Evolutionary conservation across 1,140 invertebrate genomes (phyloP).

Genomic region (Bilobella aurantiaca): DNA sequence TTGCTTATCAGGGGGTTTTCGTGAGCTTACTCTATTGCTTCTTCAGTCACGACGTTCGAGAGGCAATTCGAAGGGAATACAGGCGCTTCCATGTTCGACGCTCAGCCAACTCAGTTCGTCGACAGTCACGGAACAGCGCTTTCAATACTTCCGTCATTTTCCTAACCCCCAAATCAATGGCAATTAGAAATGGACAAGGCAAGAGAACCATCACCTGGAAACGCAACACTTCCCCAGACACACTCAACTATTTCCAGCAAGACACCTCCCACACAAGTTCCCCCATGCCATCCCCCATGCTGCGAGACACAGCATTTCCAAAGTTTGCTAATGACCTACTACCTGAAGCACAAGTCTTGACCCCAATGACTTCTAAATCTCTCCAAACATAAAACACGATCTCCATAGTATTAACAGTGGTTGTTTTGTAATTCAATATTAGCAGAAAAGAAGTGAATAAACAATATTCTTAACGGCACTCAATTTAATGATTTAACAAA

Average conservation of each 20-base stretch:
- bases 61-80: conserved; percentile 32
- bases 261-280: neutral
- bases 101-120: neutral
- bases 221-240: neutral
- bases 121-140: neutral
- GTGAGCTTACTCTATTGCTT: conserved; percentile 48
- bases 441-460: too few relatives aligned
- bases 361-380: too few relatives aligned
- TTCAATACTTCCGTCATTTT: neutral
- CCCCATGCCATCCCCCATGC: neutral
- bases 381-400: too few relatives aligned
- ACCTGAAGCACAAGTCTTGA: too few relatives aligned
- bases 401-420: too few relatives aligned
- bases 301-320: too few relatives aligned
- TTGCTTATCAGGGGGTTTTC: conserved; percentile 43
- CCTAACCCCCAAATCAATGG: neutral
- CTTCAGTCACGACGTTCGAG: conserved; percentile 43
- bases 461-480: too few relatives aligned
- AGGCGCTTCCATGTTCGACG: conserved; percentile 20
- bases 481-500: too few relatives aligned
- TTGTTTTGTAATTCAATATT: too few relatives aligned
- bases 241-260: neutral
- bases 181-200: neutral
- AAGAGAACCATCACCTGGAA: neutral
- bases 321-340: too few relatives aligned